phyloP scores from a whole-genome alignment of 2,888 invertebrate genomes.

The Pyralis farinalis region DNA sequence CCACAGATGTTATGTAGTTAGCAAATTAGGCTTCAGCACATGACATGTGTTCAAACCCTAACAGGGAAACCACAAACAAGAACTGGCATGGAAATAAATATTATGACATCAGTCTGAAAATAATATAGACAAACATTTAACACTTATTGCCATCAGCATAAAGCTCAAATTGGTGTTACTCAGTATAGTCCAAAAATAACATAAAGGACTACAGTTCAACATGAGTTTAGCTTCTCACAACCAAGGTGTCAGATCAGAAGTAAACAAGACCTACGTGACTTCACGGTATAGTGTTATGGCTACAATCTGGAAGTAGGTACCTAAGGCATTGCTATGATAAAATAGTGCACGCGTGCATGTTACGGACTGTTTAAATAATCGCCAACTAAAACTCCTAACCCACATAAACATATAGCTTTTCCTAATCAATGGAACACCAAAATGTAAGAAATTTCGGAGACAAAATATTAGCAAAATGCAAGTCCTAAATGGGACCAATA shows the following conservation, averaged over 20 bases:
- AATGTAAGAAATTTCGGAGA: slow-evolving; percentile 10
- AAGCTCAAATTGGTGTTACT: slow-evolving; percentile 1
- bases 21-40: no score
- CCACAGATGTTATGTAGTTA: not conserved
- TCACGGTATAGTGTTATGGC: slow-evolving; percentile 7
- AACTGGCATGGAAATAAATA: slow-evolving; percentile 1
- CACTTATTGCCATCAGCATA: not conserved
- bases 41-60: no score
- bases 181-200: not conserved
- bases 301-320: slow-evolving; percentile 5
- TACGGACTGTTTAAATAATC: no score
- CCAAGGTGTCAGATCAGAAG: not conserved
- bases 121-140: not conserved
- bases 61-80: not conserved
- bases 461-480: slow-evolving; percentile 14
- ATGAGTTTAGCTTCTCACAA: slow-evolving; percentile 3
- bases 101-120: slow-evolving; percentile 7
- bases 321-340: not conserved
- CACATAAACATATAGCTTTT: no score
- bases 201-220: not conserved
- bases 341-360: slow-evolving; percentile 1
- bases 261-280: slow-evolving; percentile 11
- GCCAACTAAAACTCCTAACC: not conserved
- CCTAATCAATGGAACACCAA: no score
- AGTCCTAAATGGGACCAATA: no score